Conservation (phyloP, 1,140 invertebrate genomes). For the Ooceraea biroi region DNA sequence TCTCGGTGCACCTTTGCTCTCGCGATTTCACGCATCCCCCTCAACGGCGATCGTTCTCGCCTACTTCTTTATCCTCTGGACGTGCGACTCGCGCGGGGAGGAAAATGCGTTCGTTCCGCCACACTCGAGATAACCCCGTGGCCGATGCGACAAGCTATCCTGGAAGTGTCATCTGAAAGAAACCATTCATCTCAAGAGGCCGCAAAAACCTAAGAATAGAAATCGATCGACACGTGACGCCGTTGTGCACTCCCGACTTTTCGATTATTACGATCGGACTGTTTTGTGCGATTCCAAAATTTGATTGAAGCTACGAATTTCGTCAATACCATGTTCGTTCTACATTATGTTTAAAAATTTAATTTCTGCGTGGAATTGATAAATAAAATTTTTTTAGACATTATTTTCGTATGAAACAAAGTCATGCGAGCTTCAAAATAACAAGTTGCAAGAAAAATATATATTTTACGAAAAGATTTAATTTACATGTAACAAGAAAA, state of each 20-base stretch:
- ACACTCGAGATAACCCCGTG: slow-evolving; percentile 43
- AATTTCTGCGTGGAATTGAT: background rate
- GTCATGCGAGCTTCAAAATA: background rate
- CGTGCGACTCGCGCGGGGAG: slow-evolving; percentile 24
- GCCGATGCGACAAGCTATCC: slow-evolving; percentile 47
- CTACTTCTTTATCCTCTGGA: slow-evolving; percentile 55
- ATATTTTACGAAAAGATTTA: too few relatives aligned
- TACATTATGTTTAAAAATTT: background rate
- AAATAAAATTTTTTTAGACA: background rate
- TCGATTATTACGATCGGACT: slow-evolving; percentile 8
- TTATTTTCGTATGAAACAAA: background rate
- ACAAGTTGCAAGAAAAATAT: too few relatives aligned
- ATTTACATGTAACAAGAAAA: too few relatives aligned
- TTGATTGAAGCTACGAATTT: background rate
- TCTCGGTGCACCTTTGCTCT: slow-evolving; percentile 52
- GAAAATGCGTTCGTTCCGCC: slow-evolving; percentile 50
- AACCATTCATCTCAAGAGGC: slow-evolving; percentile 53
- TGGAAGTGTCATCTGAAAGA: slow-evolving; percentile 54
- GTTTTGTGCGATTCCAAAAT: background rate
- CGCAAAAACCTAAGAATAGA: slow-evolving; percentile 42
- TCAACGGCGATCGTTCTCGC: slow-evolving; percentile 48
- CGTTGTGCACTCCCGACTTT: background rate
- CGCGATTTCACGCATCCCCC: slow-evolving; percentile 34
- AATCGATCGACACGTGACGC: slow-evolving; percentile 29
- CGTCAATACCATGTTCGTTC: too few relatives aligned